Evolutionary conservation across 2,888 invertebrate genomes (phyloP), one percentile per base, ranked within the genome.

Genomic region (Graphium colonna): DNA sequence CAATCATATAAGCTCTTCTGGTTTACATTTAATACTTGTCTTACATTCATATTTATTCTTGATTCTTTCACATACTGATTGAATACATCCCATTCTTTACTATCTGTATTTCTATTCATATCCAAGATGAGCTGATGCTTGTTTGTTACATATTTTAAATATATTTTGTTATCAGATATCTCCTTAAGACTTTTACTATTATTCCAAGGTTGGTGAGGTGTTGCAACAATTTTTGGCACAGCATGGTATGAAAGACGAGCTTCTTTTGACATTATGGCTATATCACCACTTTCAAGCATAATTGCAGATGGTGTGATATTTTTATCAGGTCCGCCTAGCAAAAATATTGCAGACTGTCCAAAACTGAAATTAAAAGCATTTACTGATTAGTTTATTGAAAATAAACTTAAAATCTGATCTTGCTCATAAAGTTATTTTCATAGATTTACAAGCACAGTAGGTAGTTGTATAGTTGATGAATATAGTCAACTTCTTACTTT

Each of bases 301-400:
- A 99, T 70, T 0, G 96, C 92, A 13, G 91, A 84, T 1, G 95
- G 94, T 68, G 92, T 85, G 45, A 92, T 91, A 31, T 93, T 92
- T 65, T 93, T 93, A 0, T 92, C 92, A 62, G 76, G 75, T 0
- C 98, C 97, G 15, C 99, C 99, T 61, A 99, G 92, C 33, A 99
- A 89, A 80, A 99, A 99, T 68, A 99, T 92, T 10, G 98, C 98
- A 50, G 95, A 93, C 80, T 97, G 98, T 0, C 99, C 99, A 82
- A 99, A 97, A 82, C 98, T 98, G 84, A 91, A 84, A 42, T 13
- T 1, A 12, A 12, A 36, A 36, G 13, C 21, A 12, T 26, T n/a
- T n/a, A n/a, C n/a, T n/a, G n/a, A n/a, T n/a, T n/a, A n/a, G n/a
- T n/a, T n/a, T n/a, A n/a, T n/a, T n/a, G n/a, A n/a, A n/a, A n/a